Evolutionary conservation across 2,113 vertebrate species (phyloP), one percentile per base, ranked within the genome.

Genomic region (Archocentrus centrarchus): DNA sequence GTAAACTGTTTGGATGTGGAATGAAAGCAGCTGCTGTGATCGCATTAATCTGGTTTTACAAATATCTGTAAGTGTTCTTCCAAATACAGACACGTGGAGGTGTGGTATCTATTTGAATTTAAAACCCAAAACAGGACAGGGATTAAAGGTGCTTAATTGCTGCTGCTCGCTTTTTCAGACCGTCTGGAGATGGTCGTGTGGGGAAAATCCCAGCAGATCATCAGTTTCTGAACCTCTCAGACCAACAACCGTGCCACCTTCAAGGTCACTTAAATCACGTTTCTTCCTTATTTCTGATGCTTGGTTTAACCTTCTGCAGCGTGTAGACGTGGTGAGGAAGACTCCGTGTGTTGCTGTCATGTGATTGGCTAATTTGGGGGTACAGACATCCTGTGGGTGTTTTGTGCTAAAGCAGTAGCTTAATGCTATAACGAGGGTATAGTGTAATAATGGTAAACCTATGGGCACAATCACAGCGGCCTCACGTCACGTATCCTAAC

Each of bases 201-300:
- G 17, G n/a, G n/a, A 66, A 44, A 66, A 4, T 66, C 63, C 44
- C 2, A 44, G 63, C 24, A 27, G n/a, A 68, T 17, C 22, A 68
- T 5, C 62, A 64, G 35, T 64, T 64, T 27, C 22, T 68, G 8
- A 15, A 68, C 44, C 24, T 18, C 0, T 68, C 7, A 47, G 22
- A 68, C 22, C 47, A 22, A 47, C 14, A 47, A 47, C 0, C 5
- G 17, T 27, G 39, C 2, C 14, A 68, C 24, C 8, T 27, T 68
- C 24, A 68, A 68, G 41, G 63, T 47, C 63, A 1, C 39, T 24
- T 3, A 66, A 68, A 68, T 44, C 41, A 47, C 2, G 0, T 47
- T 68, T 47, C 64, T 68, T 47, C 64, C 14, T 15, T 14, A 68
- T 68, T 18, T 68, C 39, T 68, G 39, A 68, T 68, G 63, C 63